Percentiles rank a stretch among this genome's conserved stretches.
These are phyloP conservation scores for Xylota sylvarum DNA, from an alignment of 2,888 invertebrate species.

Conservation along the genomic window DNA sequence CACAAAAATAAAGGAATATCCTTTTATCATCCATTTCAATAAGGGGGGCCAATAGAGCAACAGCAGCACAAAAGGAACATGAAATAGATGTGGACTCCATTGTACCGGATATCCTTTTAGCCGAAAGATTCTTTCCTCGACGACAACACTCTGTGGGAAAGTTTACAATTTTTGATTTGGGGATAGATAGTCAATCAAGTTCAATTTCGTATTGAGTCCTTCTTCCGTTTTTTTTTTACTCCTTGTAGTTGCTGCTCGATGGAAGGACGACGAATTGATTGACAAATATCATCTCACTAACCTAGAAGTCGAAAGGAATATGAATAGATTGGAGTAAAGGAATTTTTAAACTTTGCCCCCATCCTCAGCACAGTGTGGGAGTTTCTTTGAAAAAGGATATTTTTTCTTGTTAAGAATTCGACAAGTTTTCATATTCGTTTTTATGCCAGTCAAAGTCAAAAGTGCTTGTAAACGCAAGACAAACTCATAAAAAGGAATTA, in stretches of 20 bases:
- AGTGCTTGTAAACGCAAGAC: constrained; percentile 23
- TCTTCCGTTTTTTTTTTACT: not conserved
- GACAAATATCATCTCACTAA: constrained; percentile 14
- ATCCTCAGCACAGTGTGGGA: not conserved
- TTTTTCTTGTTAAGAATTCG: constrained; percentile 5
- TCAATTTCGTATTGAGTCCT: constrained; percentile 56
- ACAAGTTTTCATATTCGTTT: constrained; percentile 28
- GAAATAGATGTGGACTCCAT: constrained; percentile 38
- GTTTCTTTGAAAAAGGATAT: constrained; percentile 3
- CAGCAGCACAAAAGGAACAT: constrained; percentile 31
- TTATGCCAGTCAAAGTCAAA: constrained; percentile 35
- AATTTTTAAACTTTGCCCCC: not conserved
- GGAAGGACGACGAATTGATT: constrained; percentile 13
- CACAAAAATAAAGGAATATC: constrained; percentile 57
- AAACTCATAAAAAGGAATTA: constrained; percentile 31
- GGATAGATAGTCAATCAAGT: constrained; percentile 60
- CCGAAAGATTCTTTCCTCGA: constrained; percentile 31
- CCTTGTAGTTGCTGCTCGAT: constrained; percentile 4
- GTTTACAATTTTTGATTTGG: constrained; percentile 40
- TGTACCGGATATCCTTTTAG: constrained; percentile 62
- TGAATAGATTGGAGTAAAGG: not conserved
- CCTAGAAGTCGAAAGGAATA: not conserved
- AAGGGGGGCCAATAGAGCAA: constrained; percentile 26
- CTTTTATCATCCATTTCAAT: constrained; percentile 61
- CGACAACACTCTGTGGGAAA: constrained; percentile 41